These are phyloP conservation scores for Penelope pileata DNA, from an alignment of 2,113 vertebrate species.

Conservation along the genomic window DNA sequence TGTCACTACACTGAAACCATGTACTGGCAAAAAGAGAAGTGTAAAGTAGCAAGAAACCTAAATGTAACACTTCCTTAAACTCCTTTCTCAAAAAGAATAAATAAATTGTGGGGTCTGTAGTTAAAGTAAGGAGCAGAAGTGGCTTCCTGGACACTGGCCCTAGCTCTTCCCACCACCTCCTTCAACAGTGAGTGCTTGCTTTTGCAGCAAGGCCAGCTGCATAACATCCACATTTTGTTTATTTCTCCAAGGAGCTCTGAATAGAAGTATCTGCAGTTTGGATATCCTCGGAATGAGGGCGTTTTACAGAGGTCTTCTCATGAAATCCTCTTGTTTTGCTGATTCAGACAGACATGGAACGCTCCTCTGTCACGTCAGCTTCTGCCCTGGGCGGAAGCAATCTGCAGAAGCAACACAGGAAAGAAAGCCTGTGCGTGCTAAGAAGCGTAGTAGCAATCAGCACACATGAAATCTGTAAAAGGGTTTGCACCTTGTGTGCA, in stretches of 20 bases:
- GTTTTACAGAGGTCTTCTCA: accelerated
- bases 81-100: not conserved
- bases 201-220: accelerated
- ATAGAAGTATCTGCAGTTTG: not conserved
- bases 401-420: not conserved
- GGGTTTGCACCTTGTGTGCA: accelerated
- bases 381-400: accelerated
- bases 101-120: not conserved
- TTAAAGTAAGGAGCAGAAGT: not conserved
- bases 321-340: not conserved
- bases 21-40: not conserved
- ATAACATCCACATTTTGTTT: not conserved
- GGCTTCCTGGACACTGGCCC: accelerated
- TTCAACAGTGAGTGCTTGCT: not conserved
- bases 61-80: not conserved
- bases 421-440: not conserved
- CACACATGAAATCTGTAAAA: accelerated
- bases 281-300: not conserved
- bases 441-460: accelerated
- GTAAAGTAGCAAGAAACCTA: not conserved
- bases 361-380: not conserved
- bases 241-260: not conserved
- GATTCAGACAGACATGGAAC: accelerated
- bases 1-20: not conserved
- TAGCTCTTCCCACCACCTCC: not conserved